Conservation (phyloP, 2,113 vertebrate species). For the Podarcis muralis region DNA sequence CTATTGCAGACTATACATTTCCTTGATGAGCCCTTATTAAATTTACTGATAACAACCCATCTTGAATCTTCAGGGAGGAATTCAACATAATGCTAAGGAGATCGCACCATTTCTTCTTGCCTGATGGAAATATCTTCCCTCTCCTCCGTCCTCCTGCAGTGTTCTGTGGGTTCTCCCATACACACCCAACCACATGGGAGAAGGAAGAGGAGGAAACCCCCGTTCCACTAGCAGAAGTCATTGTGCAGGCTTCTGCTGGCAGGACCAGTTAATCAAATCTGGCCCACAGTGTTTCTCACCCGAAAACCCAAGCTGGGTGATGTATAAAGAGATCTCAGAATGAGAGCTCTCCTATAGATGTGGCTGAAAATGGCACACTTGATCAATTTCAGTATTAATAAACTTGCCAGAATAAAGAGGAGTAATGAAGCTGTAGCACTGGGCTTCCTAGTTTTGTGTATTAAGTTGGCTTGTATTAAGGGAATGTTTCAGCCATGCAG, state of each 20-base stretch:
- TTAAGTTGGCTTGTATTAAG: conserved; percentile 10
- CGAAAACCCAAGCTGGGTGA: not conserved
- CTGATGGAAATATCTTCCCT: not conserved
- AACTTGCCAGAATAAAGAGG: not conserved
- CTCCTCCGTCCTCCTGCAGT: not conserved
- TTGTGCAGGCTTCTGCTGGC: too few species aligned
- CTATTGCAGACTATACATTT: not conserved
- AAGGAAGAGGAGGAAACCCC: too few species aligned
- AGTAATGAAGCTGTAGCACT: conserved; percentile 1
- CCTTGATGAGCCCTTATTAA: not conserved
- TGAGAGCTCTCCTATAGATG: not conserved
- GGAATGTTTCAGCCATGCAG: conserved; percentile 24
- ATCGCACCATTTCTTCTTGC: too few species aligned
- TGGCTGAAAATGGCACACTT: conserved; percentile 24
- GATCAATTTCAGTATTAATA: conserved; percentile 40
- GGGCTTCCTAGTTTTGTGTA: conserved; percentile 12
- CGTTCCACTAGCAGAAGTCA: too few species aligned
- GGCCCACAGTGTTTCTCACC: not conserved
- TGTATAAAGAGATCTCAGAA: conserved; percentile 3
- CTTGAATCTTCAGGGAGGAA: not conserved
- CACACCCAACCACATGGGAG: too few species aligned
- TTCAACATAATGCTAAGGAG: too few species aligned
- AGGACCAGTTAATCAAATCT: too few species aligned
- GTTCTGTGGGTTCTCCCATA: too few species aligned
- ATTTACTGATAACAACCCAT: not conserved